Evolutionary conservation across 2,888 invertebrate species (phyloP).

Genomic region (Philonicus albiceps): DNA sequence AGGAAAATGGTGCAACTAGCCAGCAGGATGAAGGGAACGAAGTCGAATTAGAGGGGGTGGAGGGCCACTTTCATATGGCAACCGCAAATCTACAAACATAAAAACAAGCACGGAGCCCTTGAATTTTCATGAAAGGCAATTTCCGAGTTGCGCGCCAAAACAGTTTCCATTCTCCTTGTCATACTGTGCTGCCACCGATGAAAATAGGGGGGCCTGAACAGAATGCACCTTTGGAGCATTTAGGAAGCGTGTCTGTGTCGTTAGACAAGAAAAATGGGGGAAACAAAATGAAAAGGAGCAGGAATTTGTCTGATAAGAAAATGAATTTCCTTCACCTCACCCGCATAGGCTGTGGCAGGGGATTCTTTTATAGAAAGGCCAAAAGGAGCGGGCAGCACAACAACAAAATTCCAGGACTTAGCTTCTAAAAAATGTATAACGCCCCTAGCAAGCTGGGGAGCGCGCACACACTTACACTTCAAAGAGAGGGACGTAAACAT

Average conservation of each 20-base stretch:
- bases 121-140: conserved; percentile 20
- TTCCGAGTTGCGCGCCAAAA: conserved; percentile 42
- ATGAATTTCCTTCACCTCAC: not conserved
- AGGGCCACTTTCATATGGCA: not conserved
- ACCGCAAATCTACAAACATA: conserved; percentile 15
- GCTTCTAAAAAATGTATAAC: conserved; percentile 11
- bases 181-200: not conserved
- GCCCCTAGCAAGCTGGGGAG: not conserved
- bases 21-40: not conserved
- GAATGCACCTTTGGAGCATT: not conserved
- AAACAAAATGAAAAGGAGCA: conserved; percentile 6
- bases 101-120: conserved; percentile 13
- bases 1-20: not conserved
- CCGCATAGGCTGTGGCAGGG: not conserved
- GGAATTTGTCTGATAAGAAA: conserved; percentile 30
- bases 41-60: not conserved
- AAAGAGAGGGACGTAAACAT: not conserved
- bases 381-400: not conserved
- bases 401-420: not conserved
- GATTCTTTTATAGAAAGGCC: not conserved
- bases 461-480: not conserved
- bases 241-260: not conserved
- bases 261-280: conserved; percentile 1
- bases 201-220: not conserved
- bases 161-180: not conserved